These are phyloP conservation scores for Tuberolachnus salignus DNA, from an alignment of 2,888 invertebrate genomes.

Conservation along the genomic window DNA sequence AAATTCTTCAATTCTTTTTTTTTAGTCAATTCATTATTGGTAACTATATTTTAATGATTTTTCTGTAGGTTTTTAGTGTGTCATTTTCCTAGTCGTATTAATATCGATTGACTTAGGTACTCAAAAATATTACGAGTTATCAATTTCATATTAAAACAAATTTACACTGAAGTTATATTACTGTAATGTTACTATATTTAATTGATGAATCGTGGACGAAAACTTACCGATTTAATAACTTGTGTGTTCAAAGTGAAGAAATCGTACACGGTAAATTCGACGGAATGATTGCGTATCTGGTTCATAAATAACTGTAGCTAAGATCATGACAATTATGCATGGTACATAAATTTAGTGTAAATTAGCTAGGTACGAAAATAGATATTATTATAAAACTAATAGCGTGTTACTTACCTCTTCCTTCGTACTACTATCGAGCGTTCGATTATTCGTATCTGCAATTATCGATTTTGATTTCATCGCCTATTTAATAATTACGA, in stretches of 20 bases:
- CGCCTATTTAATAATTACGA: conserved; percentile 55
- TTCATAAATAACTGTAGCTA: conserved; percentile 61
- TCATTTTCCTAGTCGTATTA: too few relatives aligned
- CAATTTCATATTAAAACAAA: too few relatives aligned
- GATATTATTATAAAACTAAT: conserved; percentile 8
- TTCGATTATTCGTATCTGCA: conserved; percentile 57
- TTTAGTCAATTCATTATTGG: too few relatives aligned
- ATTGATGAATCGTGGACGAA: too few relatives aligned
- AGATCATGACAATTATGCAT: background rate
- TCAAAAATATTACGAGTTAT: background rate
- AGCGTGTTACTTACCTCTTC: conserved; percentile 58
- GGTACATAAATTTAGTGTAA: too few relatives aligned
- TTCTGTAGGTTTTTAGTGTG: too few relatives aligned
- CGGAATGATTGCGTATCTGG: conserved; percentile 60
- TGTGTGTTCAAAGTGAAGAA: conserved; percentile 61
- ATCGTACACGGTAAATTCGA: conserved; percentile 61
- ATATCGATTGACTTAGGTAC: too few relatives aligned
- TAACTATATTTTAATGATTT: too few relatives aligned
- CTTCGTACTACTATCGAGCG: conserved; percentile 57
- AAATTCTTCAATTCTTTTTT: too few relatives aligned
- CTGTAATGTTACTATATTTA: too few relatives aligned
- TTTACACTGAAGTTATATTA: background rate
- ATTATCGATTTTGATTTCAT: conserved; percentile 58
- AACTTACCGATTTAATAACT: conserved; percentile 61
- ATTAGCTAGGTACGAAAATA: too few relatives aligned